Conservation (phyloP, 1,140 invertebrate species). For the Drusus annulatus region DNA sequence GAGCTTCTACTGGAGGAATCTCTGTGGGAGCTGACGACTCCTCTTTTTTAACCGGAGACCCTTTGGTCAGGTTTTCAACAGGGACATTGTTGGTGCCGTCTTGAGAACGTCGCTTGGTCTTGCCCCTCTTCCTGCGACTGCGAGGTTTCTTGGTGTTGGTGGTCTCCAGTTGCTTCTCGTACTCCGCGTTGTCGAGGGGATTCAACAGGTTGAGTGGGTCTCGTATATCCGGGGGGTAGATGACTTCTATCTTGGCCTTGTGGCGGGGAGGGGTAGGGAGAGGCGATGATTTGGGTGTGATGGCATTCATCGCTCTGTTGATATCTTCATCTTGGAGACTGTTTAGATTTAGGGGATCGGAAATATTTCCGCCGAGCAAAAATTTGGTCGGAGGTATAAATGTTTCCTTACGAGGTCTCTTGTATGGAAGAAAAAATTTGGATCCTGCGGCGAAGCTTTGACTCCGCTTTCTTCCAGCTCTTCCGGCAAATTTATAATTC, state of each 20-base stretch:
- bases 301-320: conserved; percentile 87
- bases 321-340: conserved; percentile 92
- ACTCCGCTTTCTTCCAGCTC: conserved; percentile 63
- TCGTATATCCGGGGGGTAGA: conserved; percentile 92
- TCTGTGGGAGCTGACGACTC: conserved; percentile 51
- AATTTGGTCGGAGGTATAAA: conserved; percentile 92
- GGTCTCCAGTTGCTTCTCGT: conserved; percentile 80
- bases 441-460: conserved; percentile 70
- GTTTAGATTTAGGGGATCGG: conserved; percentile 94
- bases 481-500: conserved; percentile 62
- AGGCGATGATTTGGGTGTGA: conserved; percentile 90
- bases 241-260: conserved; percentile 88
- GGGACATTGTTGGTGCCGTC: conserved; percentile 70
- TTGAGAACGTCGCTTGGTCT: conserved; percentile 74
- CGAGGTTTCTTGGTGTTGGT: conserved; percentile 76
- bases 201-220: conserved; percentile 92
- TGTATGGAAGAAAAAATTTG: conserved; percentile 76
- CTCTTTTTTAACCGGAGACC: conserved; percentile 43
- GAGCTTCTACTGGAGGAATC: conserved; percentile 59
- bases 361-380: conserved; percentile 94
- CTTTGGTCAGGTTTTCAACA: conserved; percentile 37
- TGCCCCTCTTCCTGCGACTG: conserved; percentile 73
- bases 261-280: conserved; percentile 88
- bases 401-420: conserved; percentile 80
- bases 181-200: conserved; percentile 85